Conservation (phyloP, 2,113 vertebrate species). For the Amblyopsis rosae region DNA sequence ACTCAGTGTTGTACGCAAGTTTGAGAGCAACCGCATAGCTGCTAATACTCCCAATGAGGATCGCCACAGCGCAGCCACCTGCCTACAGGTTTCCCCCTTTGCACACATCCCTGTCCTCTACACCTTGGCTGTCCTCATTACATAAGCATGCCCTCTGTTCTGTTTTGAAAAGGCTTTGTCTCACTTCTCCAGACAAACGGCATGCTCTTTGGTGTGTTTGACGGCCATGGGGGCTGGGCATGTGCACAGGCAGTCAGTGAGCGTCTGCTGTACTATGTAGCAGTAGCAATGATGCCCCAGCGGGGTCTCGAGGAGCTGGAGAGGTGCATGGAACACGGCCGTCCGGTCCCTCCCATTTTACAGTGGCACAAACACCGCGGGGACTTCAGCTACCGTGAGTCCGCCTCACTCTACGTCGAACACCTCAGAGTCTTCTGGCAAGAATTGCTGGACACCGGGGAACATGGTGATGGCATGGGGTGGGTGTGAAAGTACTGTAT, state of each 20-base stretch:
- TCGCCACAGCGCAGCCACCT: constrained; percentile 84
- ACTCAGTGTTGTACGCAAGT: constrained; percentile 80
- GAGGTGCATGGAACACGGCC: constrained; percentile 81
- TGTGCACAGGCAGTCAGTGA: constrained; percentile 93
- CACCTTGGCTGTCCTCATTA: neutral
- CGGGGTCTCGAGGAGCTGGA: constrained; percentile 86
- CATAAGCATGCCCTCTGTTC: neutral
- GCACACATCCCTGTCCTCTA: neutral
- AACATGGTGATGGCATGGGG: constrained; percentile 79
- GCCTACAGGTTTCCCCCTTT: constrained; percentile 70
- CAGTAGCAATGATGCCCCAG: constrained; percentile 87
- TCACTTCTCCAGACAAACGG: constrained; percentile 75
- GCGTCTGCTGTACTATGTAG: constrained; percentile 87
- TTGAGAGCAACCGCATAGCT: constrained; percentile 91
- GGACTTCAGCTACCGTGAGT: constrained; percentile 81
- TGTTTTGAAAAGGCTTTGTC: neutral
- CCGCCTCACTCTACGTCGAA: constrained; percentile 83
- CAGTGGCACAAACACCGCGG: constrained; percentile 87
- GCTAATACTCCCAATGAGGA: constrained; percentile 92
- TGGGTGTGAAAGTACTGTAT: constrained; percentile 8
- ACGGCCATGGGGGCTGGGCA: constrained; percentile 89
- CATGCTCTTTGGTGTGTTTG: constrained; percentile 94
- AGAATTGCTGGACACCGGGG: constrained; percentile 84
- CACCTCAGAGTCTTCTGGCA: constrained; percentile 95
- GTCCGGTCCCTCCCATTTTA: constrained; percentile 85